phyloP scores from a whole-genome alignment of 2,888 invertebrate species.

The Dasypogon diadema region DNA sequence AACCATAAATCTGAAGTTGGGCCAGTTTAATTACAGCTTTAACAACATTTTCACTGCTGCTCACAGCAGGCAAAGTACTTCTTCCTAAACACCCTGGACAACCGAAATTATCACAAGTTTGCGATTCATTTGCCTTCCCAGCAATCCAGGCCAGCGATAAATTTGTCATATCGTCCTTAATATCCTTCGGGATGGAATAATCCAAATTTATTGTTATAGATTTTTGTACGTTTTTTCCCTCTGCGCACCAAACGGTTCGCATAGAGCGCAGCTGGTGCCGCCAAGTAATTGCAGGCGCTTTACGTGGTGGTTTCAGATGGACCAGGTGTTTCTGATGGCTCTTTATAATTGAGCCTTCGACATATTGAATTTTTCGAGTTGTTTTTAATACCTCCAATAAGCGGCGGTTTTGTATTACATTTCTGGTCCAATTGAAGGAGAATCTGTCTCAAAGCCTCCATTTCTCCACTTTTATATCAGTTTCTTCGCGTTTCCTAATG shows the following conservation, averaged over 20 bases:
- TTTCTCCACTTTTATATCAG: background rate
- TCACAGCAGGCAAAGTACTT: background rate
- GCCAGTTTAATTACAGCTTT: conserved; percentile 25
- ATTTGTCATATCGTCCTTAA: conserved; percentile 64
- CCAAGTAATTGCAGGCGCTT: conserved; percentile 55
- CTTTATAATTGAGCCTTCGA: conserved; percentile 57
- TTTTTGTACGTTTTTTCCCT: conserved; percentile 57
- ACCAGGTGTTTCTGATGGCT: conserved; percentile 57
- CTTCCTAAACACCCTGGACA: conserved; percentile 33
- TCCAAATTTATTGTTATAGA: conserved; percentile 62
- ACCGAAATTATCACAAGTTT: conserved; percentile 54
- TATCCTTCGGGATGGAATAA: conserved; percentile 62
- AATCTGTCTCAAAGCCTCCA: background rate
- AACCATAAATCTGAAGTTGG: conserved; percentile 19
- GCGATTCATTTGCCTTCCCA: conserved; percentile 56
- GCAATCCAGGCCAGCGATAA: conserved; percentile 59
- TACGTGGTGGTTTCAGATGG: conserved; percentile 54
- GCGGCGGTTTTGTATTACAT: conserved; percentile 43
- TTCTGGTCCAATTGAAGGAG: conserved; percentile 23
- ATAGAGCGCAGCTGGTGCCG: conserved; percentile 54
- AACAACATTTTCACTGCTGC: conserved; percentile 6
- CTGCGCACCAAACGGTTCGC: conserved; percentile 50
- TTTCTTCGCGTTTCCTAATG: conserved; percentile 40
- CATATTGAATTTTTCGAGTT: conserved; percentile 57
- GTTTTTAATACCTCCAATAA: conserved; percentile 54